Percentiles rank a stretch among this genome's conserved stretches.
These are phyloP conservation scores for Aplysina aerophoba DNA, from an alignment of 37 sponge, comb jelly and placozoan genomes.

Conservation along the genomic window DNA sequence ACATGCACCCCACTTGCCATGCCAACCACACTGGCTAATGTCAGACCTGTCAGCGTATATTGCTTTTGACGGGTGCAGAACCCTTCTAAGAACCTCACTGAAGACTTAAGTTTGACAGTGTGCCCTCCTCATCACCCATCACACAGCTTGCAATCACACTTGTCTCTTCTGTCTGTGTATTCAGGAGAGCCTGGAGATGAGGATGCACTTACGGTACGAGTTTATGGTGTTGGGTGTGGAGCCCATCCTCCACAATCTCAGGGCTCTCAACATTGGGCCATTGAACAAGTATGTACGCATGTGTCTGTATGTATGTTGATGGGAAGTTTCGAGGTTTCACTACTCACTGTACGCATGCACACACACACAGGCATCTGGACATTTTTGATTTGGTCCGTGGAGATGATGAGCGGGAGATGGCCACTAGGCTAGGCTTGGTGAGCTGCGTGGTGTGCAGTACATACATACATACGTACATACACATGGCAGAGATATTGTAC, in stretches of 20 bases:
- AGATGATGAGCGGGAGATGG: slow-evolving; percentile 78
- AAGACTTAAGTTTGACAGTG: neutral
- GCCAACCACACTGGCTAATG: slow-evolving; percentile 3
- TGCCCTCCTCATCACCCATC: neutral
- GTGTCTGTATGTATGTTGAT: too few relatives aligned
- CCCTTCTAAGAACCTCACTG: neutral
- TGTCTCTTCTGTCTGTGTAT: neutral
- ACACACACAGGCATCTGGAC: slow-evolving; percentile 65
- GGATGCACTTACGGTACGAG: slow-evolving; percentile 82
- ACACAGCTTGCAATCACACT: neutral
- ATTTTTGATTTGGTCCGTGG: slow-evolving; percentile 74
- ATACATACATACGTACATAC: too few relatives aligned
- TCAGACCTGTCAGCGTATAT: too few relatives aligned
- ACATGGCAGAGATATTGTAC: too few relatives aligned
- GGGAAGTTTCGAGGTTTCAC: too few relatives aligned
- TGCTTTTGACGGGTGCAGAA: too few relatives aligned
- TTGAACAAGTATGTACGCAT: slow-evolving; percentile 67
- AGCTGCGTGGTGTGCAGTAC: slow-evolving; percentile 31
- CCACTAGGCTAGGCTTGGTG: slow-evolving; percentile 67
- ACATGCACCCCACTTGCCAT: neutral
- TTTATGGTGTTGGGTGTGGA: slow-evolving; percentile 78
- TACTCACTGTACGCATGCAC: too few relatives aligned
- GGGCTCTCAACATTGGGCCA: slow-evolving; percentile 59
- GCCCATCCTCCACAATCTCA: slow-evolving; percentile 61
- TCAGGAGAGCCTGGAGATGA: slow-evolving; percentile 82